phyloP scores from a whole-genome alignment of 2,797 vertebrate species.

The Helostoma temminkii region DNA sequence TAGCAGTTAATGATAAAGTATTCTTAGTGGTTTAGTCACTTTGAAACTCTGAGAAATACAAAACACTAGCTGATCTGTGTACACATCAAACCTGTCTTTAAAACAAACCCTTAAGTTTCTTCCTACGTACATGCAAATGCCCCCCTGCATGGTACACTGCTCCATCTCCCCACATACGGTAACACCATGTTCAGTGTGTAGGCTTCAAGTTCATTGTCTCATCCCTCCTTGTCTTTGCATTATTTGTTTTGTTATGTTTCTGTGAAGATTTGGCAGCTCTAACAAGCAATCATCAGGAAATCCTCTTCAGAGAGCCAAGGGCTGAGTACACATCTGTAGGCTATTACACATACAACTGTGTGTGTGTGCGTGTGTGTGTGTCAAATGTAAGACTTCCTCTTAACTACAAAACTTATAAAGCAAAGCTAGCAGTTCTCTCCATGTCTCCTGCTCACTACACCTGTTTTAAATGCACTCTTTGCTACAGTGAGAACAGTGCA shows the following conservation, averaged over 20 bases:
- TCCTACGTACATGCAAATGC: too few species aligned
- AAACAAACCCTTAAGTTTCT: too few species aligned
- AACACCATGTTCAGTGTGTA: not conserved
- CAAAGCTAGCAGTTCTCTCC: not conserved
- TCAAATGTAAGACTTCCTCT: too few species aligned
- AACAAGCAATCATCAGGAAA: slow-evolving; percentile 41
- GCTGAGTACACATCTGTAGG: slow-evolving; percentile 58
- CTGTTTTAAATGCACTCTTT: too few species aligned
- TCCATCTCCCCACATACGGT: too few species aligned
- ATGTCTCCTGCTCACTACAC: not conserved
- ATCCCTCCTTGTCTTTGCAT: not conserved
- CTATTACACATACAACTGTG: slow-evolving; percentile 32
- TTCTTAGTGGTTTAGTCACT: too few species aligned
- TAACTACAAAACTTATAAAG: not conserved
- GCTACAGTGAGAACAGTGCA: too few species aligned
- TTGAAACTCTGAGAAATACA: not conserved
- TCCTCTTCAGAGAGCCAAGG: slow-evolving; percentile 41
- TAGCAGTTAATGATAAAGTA: not conserved
- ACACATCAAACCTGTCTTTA: too few species aligned
- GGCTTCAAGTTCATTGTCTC: not conserved
- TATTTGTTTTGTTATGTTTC: slow-evolving; percentile 14
- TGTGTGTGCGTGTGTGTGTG: slow-evolving; percentile 2
- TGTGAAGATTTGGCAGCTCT: slow-evolving; percentile 32
- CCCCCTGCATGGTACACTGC: too few species aligned
- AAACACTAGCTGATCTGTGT: too few species aligned